Base-by-base conservation (phyloP, 2,113 vertebrate genomes). In the Coturnix japonica region DNA sequence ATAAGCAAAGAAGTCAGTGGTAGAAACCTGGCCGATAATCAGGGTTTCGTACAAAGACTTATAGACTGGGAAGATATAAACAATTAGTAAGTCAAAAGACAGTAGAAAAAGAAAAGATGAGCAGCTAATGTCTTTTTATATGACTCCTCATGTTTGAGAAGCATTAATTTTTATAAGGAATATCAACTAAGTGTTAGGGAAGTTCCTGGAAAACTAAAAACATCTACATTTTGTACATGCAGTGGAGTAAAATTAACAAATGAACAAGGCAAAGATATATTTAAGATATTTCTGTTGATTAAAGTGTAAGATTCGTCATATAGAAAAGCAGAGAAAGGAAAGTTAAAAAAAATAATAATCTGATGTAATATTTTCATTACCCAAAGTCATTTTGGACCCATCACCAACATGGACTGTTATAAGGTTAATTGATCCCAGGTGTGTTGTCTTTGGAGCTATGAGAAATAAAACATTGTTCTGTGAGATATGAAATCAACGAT, bases 361-460 rank as follows among this genome's bases (percentile, higher is more conserved):
- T 43, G 90, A 79, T 37, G 21, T 67, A 71, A 91, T 65, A 67
- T 66, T 90, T 35, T 92, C 56, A 94, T 97, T 96, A 96, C 92
- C 90, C 90, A 92, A 72, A 90, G 72, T 67, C 35, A 96, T 85
- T 95, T 97, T 94, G 84, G 95, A 83, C 71, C 83, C 94, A 85
- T 95, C 95, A 91, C 95, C 77, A 91, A 97, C 90, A 87, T 95
- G 95, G 95, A 96, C 85, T 73, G 92, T 95, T 85, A 95, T 91
- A 82, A 97, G 83, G 88, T 97, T 95, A 92, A 95, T 95, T 63
- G 91, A 96, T 94, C 93, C 95, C 84, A 91, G 93, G 78, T 92
- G 85, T 65, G 94, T 86, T 91, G 80, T 35, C 90, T 53, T 95
- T 96, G 92, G 94, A 95, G 87, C 96, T 97, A 93, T 14, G 90